Evolutionary conservation across 2,113 vertebrate genomes (phyloP).

Genomic region (Excalfactoria chinensis): DNA sequence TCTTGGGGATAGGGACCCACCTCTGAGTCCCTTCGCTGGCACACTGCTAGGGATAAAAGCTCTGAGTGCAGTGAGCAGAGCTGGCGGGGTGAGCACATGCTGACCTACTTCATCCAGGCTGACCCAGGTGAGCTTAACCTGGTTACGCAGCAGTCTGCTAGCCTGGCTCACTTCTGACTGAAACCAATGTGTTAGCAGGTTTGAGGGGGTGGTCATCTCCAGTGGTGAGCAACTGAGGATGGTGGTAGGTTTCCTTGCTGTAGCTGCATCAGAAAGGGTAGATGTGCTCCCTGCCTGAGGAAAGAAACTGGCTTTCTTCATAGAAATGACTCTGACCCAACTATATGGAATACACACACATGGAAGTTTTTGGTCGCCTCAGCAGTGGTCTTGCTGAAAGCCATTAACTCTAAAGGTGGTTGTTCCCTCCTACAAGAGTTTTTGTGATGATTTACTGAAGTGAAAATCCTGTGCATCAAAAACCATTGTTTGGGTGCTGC

Average conservation of each 20-base stretch:
- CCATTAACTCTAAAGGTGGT: neutral
- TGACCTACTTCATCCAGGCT: constrained; percentile 7
- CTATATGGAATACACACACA: rapidly evolving
- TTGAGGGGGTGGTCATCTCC: neutral
- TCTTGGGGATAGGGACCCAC: neutral
- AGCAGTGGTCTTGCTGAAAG: neutral
- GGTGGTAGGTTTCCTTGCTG: too few relatives aligned
- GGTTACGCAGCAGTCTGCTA: rapidly evolving
- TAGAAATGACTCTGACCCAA: neutral
- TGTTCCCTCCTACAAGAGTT: neutral
- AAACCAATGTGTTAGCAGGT: neutral
- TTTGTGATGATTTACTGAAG: neutral
- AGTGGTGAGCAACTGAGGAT: neutral
- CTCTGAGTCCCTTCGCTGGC: neutral
- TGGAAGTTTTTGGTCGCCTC: neutral
- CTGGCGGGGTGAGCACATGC: neutral
- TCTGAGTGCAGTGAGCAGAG: rapidly evolving
- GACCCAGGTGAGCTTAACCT: neutral
- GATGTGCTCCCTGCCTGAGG: neutral
- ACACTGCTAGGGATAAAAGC: neutral
- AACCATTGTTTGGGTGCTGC: neutral
- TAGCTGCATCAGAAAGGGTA: neutral
- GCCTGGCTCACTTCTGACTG: rapidly evolving
- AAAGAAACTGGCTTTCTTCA: neutral
- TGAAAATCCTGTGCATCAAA: neutral